phyloP scores from a whole-genome alignment of 2,113 vertebrate genomes.

The Glaucomys volans region DNA sequence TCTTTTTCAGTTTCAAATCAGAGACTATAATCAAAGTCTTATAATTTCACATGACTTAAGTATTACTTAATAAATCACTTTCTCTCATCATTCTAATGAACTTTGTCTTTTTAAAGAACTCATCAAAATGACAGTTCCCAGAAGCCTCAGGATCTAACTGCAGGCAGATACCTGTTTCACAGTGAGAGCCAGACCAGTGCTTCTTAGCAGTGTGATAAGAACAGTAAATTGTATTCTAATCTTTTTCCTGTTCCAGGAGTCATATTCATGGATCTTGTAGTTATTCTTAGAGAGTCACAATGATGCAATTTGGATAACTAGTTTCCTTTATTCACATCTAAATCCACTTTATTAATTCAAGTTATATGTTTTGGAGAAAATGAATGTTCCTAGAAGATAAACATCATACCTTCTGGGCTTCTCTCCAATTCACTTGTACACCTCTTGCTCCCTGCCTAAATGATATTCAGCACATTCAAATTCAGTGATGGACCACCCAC shows the following conservation, averaged over 20 bases:
- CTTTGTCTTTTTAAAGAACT: slow-evolving; percentile 23
- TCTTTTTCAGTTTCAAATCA: background rate
- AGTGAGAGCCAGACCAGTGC: background rate
- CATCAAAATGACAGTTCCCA: background rate
- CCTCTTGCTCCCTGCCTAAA: slow-evolving; percentile 51
- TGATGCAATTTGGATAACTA: slow-evolving; percentile 46
- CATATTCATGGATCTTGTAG: background rate
- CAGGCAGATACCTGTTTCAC: background rate
- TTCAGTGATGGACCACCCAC: slow-evolving; percentile 43
- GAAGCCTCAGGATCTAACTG: background rate
- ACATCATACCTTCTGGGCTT: slow-evolving; percentile 60
- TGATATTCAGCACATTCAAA: slow-evolving; percentile 21
- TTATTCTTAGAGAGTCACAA: slow-evolving; percentile 60
- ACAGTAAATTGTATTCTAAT: background rate
- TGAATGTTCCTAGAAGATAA: slow-evolving; percentile 70
- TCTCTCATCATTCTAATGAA: slow-evolving; percentile 9
- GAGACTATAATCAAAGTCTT: background rate
- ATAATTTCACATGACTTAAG: background rate
- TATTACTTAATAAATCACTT: background rate
- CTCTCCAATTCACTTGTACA: slow-evolving; percentile 58
- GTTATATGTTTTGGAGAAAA: slow-evolving; percentile 69
- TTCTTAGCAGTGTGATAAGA: background rate
- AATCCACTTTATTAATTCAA: slow-evolving; percentile 72
- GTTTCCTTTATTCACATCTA: slow-evolving; percentile 70
- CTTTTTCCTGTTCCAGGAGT: background rate